Base-by-base conservation (phyloP, 2,888 invertebrate genomes). In the Drosophila greeni region DNA sequence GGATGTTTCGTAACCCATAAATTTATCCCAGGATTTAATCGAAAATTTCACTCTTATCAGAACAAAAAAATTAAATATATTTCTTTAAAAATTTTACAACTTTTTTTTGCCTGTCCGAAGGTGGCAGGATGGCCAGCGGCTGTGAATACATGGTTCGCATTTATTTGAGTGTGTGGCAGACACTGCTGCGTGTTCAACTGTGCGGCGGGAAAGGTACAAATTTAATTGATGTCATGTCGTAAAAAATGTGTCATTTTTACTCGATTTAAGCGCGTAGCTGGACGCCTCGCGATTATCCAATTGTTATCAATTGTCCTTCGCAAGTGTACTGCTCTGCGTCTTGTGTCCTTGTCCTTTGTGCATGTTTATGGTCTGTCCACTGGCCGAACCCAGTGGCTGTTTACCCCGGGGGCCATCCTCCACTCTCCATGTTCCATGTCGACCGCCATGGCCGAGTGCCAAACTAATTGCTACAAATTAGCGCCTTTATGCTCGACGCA, bases 191-290 rank as follows among this genome's bases (percentile, higher is more conserved):
- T 66, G 56, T 36, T 23, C 18, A 39, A 33, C 34, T 34, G 48
- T 39, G 39, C 31, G 49, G 20, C 49, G 24, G 49, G 37, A 47
- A 16, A 51, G 75, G 82, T 82, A 82, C 71, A 75, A 82, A 74
- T 79, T 84, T 86, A 86, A 86, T 85, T 85, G 82, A 84, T 86
- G 84, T 86, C 76, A 72, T 74, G 77, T 82, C 83, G 78, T 82
- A 77, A 81, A 81, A 81, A 79, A 73, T 76, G 74, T 73, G 76
- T 53, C 70, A 64, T 49, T 52, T 47, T 53, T 37, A 47, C 31
- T 47, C 37, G 64, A 42, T 70, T 70, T 52, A 70, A 70, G 33
- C 52, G 49, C 65, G 60, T 66, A 47, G 61, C 67, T 51, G 64
- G 16, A 40, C 48, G 40, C 34, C 14, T 64, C 29, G 18, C 66